Percentiles rank a stretch among this genome's conserved stretches.
These are phyloP conservation scores for Carassius gibelio DNA, from an alignment of 2,113 vertebrate species.

Conservation along the genomic window DNA sequence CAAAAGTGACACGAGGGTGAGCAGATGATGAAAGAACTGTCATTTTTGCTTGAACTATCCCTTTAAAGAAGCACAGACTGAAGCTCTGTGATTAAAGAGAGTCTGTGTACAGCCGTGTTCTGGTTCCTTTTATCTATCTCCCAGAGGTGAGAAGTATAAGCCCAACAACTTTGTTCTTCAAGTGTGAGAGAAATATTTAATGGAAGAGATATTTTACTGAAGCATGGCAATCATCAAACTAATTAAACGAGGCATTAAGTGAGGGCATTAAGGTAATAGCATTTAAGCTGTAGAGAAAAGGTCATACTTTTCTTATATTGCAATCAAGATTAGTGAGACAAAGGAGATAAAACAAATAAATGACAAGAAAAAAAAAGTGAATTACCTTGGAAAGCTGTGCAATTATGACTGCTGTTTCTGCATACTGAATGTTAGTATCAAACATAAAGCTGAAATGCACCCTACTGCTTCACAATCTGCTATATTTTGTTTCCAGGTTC, in stretches of 20 bases:
- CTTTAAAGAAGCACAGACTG: neutral
- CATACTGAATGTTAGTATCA: neutral
- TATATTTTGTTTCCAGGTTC: constrained; percentile 15
- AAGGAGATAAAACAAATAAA: constrained; percentile 5
- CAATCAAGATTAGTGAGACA: constrained; percentile 35
- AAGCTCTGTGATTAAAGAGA: constrained; percentile 8
- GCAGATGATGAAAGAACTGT: neutral
- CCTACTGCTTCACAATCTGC: neutral
- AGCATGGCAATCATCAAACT: constrained; percentile 51
- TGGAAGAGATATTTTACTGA: constrained; percentile 39
- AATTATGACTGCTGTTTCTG: neutral
- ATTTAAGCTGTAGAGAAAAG: constrained; percentile 67
- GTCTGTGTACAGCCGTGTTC: neutral
- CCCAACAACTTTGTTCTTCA: constrained; percentile 28
- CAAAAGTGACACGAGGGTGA: neutral
- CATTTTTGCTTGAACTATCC: neutral
- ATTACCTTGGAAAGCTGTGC: neutral
- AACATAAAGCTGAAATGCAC: neutral
- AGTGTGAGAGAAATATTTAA: constrained; percentile 36
- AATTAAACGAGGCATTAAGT: constrained; percentile 64
- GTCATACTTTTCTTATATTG: constrained; percentile 62
- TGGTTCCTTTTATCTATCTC: constrained; percentile 14
- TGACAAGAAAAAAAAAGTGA: neutral
- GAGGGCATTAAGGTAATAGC: constrained; percentile 67
- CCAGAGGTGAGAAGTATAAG: constrained; percentile 45